phyloP scores from a whole-genome alignment of 1,140 invertebrate genomes.

The Elysia chlorotica region DNA sequence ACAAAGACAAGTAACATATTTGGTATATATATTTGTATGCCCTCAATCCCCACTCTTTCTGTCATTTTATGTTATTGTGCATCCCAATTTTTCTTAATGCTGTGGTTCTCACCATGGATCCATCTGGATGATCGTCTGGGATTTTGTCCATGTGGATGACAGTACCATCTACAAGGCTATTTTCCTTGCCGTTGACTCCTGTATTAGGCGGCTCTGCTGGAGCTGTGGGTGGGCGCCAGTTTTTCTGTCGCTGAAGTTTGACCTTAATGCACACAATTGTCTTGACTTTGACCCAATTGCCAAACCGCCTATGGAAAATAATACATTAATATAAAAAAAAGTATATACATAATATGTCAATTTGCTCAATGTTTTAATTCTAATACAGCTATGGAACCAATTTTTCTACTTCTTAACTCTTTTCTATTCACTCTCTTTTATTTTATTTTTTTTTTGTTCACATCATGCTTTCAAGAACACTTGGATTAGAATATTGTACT shows the following conservation, averaged over 20 bases:
- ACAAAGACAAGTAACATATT: too few relatives aligned
- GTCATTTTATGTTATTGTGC: too few relatives aligned
- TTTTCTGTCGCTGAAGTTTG: slow-evolving; percentile 35
- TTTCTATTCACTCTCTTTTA: too few relatives aligned
- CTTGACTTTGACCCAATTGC: slow-evolving; percentile 67
- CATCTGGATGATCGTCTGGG: slow-evolving; percentile 34
- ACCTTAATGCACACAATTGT: slow-evolving; percentile 46
- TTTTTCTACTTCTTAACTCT: neutral
- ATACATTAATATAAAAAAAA: too few relatives aligned
- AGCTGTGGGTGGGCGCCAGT: slow-evolving; percentile 36
- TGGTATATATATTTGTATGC: too few relatives aligned
- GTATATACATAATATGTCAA: too few relatives aligned
- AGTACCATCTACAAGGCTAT: slow-evolving; percentile 34
- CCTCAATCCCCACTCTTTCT: too few relatives aligned
- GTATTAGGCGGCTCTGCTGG: slow-evolving; percentile 14
- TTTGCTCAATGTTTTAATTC: too few relatives aligned
- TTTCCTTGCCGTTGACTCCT: slow-evolving; percentile 47
- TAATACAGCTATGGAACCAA: too few relatives aligned
- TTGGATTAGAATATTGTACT: neutral
- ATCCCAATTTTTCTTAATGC: too few relatives aligned
- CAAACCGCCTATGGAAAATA: slow-evolving; percentile 77
- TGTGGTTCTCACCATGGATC: slow-evolving; percentile 33
- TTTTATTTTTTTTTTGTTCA: too few relatives aligned
- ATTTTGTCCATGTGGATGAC: slow-evolving; percentile 34
- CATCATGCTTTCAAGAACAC: neutral